Base-by-base conservation (phyloP, 2,888 invertebrate genomes). In the Leucophenga maculata region DNA sequence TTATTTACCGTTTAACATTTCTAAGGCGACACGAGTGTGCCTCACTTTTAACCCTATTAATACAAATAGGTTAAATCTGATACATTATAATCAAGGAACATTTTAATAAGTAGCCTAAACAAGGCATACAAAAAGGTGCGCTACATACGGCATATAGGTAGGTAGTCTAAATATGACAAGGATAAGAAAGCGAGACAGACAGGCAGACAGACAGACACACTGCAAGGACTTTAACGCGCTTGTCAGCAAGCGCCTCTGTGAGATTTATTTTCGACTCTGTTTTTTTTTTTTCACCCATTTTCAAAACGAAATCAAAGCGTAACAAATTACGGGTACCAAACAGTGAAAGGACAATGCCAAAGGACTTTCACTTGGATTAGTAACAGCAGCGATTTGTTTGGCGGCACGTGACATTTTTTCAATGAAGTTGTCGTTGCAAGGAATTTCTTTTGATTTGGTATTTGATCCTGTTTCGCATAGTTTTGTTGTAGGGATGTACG, bases 281-380 rank as follows among this genome's bases (percentile, higher is more conserved):
- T 1, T 31, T 26, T 26, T 57, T 57, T 57, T 57, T 73, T 70
- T 75, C 69, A 6, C 73, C 75, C 26, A 26, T 75, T 78, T 79
- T 78, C 76, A 65, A 74, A 73, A 77, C 57, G 77, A 79, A 83
- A 81, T 81, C 83, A 81, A 79, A 83, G 80, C 82, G 82, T 78
- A 75, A 78, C 80, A 75, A 83, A 81, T 81, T 83, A 70, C 78
- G 75, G 77, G 72, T 75, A 76, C 75, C 18, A 26, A 32, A 1
- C 31, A 44, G 52, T 31, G 52, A 71, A 71, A 67, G 65, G 65
- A 70, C 44, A 55, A 39, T 44, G 16, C 54, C 68, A 55, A 69
- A 18, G 66, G 68, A 70, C 69, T 72, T 66, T 60, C 60, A 72
- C 64, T 22, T 48, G 50, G 57, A 68, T 46, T 55, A 44, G 57